phyloP scores from a whole-genome alignment of 2,113 vertebrate species.

The Phyllostomus discolor region DNA sequence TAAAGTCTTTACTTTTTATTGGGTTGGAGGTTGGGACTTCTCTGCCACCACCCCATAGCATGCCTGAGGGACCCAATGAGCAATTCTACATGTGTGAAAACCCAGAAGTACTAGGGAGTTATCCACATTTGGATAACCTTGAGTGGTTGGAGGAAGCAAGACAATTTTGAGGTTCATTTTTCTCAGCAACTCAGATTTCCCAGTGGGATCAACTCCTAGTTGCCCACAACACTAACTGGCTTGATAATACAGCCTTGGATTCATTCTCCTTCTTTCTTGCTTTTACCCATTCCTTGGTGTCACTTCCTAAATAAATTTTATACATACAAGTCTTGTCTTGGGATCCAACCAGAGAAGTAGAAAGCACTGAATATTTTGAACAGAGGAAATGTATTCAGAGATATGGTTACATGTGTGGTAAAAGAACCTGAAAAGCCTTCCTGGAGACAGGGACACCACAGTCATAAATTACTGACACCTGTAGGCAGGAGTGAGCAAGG shows the following conservation, averaged over 20 bases:
- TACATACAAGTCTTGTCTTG: neutral
- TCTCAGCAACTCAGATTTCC: neutral
- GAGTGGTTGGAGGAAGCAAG: neutral
- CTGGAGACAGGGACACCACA: neutral
- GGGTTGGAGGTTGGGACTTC: neutral
- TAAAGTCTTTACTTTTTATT: neutral
- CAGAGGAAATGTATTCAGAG: neutral
- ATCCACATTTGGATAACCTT: neutral
- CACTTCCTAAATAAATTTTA: neutral
- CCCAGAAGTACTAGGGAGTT: neutral
- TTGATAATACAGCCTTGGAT: neutral
- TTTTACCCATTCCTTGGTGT: neutral
- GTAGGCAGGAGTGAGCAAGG: neutral
- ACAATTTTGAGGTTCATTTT: neutral
- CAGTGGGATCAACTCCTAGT: neutral
- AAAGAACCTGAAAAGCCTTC: neutral
- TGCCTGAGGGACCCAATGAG: neutral
- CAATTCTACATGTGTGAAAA: neutral
- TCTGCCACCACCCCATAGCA: neutral
- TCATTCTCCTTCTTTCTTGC: neutral
- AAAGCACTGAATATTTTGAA: neutral
- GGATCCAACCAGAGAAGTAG: neutral
- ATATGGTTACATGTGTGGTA: neutral
- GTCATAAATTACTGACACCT: neutral
- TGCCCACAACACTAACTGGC: neutral